Base-by-base conservation (phyloP, 2,797 vertebrate species). In the Sebastes kiyomatsui region DNA sequence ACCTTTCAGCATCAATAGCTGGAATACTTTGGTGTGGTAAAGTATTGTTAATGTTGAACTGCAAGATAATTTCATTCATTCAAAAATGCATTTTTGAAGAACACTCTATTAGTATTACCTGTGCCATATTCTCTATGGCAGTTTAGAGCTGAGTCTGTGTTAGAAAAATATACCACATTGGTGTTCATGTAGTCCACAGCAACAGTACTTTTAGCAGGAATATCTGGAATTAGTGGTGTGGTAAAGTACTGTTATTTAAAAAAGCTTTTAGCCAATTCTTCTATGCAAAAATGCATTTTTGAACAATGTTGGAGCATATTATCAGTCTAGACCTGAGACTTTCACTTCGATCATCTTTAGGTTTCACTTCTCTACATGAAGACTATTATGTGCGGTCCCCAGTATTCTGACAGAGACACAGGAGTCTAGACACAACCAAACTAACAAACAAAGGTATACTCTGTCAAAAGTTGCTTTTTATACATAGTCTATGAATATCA, bases 41-140 rank as follows among this genome's bases (percentile, higher is more conserved):
- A 79, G 77, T 90, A 87, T 89, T 86, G 88, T 88, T 92, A 87
- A 72, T 88, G 70, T 90, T 87, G 38, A 90, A 71, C 81, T 83
- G 79, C 74, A 65, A 89, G 60, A 77, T 60, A 33, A 76, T 58
- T 70, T 81, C 35, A 72, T 81, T 77, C 42, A 72, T 71, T 88
- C 72, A 83, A 91, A 90, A 85, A 84, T 83, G 78, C 72, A 82
- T 87, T 90, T 90, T 91, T 87, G 62, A 80, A 55, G 10, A 78
- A 66, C 10, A 52, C 66, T 64, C 5, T 62, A 25, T 68, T 55
- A 22, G 25, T 22, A 10, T 79, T 64, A 33, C 59, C 11, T 65
- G 61, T 82, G 58, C 60, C 82, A 77, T 81, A 33, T 68, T 80
- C 46, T 81, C 27, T 85, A 71, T 87, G 85, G 80, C 80, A 58